Conservation (phyloP, 2,113 vertebrate species). For the Paraplagusia blochii region DNA sequence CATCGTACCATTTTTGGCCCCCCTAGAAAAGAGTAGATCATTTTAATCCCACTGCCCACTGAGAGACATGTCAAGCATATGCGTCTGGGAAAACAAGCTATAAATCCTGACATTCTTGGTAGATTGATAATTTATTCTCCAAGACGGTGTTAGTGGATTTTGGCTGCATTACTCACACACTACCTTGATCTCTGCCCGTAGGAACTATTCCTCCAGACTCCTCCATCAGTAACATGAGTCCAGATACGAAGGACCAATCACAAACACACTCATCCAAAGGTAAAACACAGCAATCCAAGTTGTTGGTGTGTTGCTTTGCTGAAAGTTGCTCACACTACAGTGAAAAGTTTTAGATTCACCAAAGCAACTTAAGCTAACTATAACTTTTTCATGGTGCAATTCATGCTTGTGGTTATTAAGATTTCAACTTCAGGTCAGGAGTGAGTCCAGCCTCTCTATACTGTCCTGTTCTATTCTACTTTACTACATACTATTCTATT, state of each 20-base stretch:
- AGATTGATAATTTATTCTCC: conserved; percentile 10
- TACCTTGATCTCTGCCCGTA: conserved; percentile 25
- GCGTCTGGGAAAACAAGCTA: conserved; percentile 24
- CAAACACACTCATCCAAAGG: conserved; percentile 65
- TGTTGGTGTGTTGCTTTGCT: too few species aligned
- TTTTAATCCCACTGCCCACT: conserved; percentile 39
- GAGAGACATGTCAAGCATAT: conserved; percentile 33
- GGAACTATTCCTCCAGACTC: conserved; percentile 52
- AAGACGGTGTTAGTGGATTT: conserved; percentile 19
- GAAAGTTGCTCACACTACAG: too few species aligned
- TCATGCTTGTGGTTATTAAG: too few species aligned
- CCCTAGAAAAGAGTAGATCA: conserved; percentile 13
- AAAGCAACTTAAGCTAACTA: too few species aligned
- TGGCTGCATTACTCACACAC: conserved; percentile 11
- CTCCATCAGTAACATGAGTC: conserved; percentile 45
- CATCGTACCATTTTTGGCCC: conserved; percentile 44
- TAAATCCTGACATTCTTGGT: conserved; percentile 9
- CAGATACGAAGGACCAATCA: conserved; percentile 57
- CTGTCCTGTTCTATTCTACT: too few species aligned
- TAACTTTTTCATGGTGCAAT: too few species aligned
- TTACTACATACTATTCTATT: too few species aligned
- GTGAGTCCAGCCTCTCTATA: too few species aligned
- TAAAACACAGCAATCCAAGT: conserved; percentile 42
- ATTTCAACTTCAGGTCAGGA: too few species aligned
- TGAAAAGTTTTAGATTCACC: too few species aligned